Percentiles rank a stretch among this genome's conserved stretches.
These are phyloP conservation scores for Penaeus indicus DNA, from an alignment of 1,140 invertebrate species.

Conservation along the genomic window DNA sequence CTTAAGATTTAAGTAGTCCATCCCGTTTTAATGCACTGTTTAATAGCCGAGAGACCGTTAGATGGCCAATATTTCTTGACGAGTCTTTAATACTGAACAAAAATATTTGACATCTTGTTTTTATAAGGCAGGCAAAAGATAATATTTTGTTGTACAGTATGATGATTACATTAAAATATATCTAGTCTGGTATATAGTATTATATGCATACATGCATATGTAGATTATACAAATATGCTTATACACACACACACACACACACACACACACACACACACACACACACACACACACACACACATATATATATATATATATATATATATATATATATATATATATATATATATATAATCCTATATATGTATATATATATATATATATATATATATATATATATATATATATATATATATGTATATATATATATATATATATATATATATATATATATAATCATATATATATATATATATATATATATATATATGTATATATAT, in stretches of 20 bases:
- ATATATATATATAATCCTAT: constrained; percentile 16
- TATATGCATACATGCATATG: background rate
- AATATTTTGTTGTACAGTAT: no score
- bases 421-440: constrained; percentile 32
- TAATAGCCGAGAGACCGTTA: no score
- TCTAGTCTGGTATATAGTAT: no score
- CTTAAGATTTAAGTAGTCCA: no score
- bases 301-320: background rate
- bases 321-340: background rate
- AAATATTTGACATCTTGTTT: no score
- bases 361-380: constrained; percentile 26
- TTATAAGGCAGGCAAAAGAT: no score
- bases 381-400: constrained; percentile 30
- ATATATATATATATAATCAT: background rate
- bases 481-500: constrained; percentile 21
- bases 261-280: background rate
- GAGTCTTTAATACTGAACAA: no score
- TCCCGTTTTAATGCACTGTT: no score
- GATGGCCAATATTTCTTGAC: no score
- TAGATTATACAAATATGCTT: background rate
- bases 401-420: constrained; percentile 31
- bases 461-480: constrained; percentile 26
- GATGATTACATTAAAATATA: no score
- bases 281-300: constrained; percentile 1
- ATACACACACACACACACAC: background rate